These are phyloP conservation scores for Agriotes lineatus DNA, from an alignment of 2,888 invertebrate species.

Conservation along the genomic window DNA sequence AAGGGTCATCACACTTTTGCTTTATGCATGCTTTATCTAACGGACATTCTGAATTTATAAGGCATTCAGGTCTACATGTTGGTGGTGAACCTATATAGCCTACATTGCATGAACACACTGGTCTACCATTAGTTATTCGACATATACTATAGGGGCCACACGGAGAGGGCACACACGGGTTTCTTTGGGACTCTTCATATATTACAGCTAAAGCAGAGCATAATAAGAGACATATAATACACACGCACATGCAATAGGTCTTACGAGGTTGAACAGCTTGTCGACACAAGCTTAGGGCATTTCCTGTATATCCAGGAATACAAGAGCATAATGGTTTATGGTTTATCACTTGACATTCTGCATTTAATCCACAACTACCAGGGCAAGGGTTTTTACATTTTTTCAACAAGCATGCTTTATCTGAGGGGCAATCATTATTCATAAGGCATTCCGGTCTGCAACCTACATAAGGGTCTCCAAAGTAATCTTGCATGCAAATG, in stretches of 20 bases:
- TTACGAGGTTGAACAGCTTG: slow-evolving; percentile 50
- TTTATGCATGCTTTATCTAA: slow-evolving; percentile 81
- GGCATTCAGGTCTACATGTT: slow-evolving; percentile 82
- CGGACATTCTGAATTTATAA: slow-evolving; percentile 83
- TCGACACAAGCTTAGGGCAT: slow-evolving; percentile 76
- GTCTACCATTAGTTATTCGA: slow-evolving; percentile 77
- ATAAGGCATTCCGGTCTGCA: slow-evolving; percentile 87
- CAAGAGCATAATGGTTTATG: slow-evolving; percentile 85
- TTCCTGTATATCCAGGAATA: slow-evolving; percentile 78
- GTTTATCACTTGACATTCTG: slow-evolving; percentile 80
- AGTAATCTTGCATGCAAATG: slow-evolving; percentile 79
- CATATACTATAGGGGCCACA: slow-evolving; percentile 86
- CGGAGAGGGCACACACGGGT: slow-evolving; percentile 82
- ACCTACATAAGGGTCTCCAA: slow-evolving; percentile 82
- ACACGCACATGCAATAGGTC: slow-evolving; percentile 28
- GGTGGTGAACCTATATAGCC: slow-evolving; percentile 83
- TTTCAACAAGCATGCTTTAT: slow-evolving; percentile 81
- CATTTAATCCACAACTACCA: slow-evolving; percentile 82
- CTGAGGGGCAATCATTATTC: slow-evolving; percentile 80
- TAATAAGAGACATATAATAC: slow-evolving; percentile 21
- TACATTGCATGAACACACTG: slow-evolving; percentile 81
- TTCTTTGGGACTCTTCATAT: slow-evolving; percentile 66
- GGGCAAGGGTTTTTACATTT: slow-evolving; percentile 85
- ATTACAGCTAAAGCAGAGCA: slow-evolving; percentile 44
- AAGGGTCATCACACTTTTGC: slow-evolving; percentile 83